Evolutionary conservation across 2,797 vertebrate genomes (phyloP).

Genomic region (Natrix natrix): DNA sequence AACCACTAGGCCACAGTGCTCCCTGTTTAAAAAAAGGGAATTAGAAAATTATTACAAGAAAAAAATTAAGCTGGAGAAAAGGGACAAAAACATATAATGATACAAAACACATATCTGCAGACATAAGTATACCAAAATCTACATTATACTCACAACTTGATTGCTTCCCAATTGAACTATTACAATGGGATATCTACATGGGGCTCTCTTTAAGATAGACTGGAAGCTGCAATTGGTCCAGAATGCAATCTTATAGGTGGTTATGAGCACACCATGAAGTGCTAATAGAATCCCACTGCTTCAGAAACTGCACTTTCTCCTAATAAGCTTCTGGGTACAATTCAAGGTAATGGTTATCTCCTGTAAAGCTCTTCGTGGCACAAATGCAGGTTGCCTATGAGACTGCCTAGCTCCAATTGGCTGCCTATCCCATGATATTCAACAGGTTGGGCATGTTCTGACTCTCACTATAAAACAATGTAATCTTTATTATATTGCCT

Average conservation of each 20-base stretch:
- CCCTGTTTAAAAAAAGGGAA: too few relatives aligned
- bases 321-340: background rate
- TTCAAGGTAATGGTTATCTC: background rate
- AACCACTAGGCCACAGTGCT: background rate
- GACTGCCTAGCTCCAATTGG: background rate
- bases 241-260: background rate
- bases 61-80: background rate
- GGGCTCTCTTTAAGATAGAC: background rate
- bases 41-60: background rate
- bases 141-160: background rate
- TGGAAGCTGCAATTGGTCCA: background rate
- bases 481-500: background rate
- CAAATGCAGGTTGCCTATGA: background rate
- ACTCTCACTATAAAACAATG: background rate
- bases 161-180: background rate
- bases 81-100: background rate
- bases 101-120: background rate
- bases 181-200: background rate
- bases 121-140: background rate
- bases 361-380: background rate
- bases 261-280: background rate
- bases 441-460: background rate
- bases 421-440: background rate
- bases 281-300: background rate
- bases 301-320: background rate